These are phyloP conservation scores for Rana temporaria DNA, from an alignment of 2,113 vertebrate genomes.

Conservation along the genomic window DNA sequence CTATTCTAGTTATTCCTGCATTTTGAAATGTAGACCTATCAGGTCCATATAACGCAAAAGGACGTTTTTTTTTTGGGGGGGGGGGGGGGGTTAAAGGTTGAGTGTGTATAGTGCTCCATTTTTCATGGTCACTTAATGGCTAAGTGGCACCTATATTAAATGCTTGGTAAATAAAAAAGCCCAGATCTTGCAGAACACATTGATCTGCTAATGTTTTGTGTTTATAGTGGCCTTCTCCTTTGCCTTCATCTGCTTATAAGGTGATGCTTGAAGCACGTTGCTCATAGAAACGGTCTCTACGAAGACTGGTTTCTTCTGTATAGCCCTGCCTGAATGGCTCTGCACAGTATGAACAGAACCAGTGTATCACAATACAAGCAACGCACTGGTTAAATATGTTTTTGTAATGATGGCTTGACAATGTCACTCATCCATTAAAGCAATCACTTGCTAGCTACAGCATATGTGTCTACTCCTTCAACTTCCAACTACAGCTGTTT, in stretches of 20 bases:
- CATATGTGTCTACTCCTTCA: neutral
- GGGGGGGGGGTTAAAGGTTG: no score
- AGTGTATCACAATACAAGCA: slow-evolving; percentile 41
- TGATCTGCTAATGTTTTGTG: slow-evolving; percentile 55
- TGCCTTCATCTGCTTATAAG: slow-evolving; percentile 67
- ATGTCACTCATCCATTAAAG: slow-evolving; percentile 19
- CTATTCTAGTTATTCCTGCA: no score
- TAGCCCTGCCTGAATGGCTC: slow-evolving; percentile 57
- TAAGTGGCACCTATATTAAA: neutral
- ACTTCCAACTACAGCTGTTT: neutral
- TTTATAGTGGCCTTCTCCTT: slow-evolving; percentile 62
- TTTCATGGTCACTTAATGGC: neutral
- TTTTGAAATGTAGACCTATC: no score
- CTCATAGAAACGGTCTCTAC: slow-evolving; percentile 81
- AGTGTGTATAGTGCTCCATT: neutral
- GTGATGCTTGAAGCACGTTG: slow-evolving; percentile 76
- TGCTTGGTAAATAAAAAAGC: slow-evolving; percentile 42
- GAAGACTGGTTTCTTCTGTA: slow-evolving; percentile 69
- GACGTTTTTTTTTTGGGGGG: neutral
- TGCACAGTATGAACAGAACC: slow-evolving; percentile 38
- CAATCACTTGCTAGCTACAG: slow-evolving; percentile 14
- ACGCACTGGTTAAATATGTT: slow-evolving; percentile 10
- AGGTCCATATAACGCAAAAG: no score
- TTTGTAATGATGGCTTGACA: slow-evolving; percentile 26
- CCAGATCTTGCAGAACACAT: slow-evolving; percentile 60